These are phyloP conservation scores for Isurus oxyrinchus DNA, from an alignment of 2,113 vertebrate genomes.

Conservation along the genomic window DNA sequence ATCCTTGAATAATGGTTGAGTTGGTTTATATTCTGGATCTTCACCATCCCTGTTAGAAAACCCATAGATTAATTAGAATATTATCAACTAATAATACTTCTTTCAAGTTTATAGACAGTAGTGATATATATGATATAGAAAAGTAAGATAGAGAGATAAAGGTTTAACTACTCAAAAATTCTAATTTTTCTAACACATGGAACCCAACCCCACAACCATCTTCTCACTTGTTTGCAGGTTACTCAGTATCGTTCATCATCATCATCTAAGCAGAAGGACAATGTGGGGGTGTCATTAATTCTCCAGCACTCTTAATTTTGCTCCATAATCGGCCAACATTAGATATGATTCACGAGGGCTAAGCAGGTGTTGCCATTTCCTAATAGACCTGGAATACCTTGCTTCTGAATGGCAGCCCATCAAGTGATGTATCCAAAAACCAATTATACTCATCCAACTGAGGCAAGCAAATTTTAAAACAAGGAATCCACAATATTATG, in stretches of 20 bases:
- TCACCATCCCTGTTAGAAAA: slow-evolving; percentile 77
- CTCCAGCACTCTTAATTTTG: neutral
- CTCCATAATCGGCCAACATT: neutral
- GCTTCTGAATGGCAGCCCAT: neutral
- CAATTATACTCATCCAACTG: neutral
- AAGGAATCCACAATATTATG: neutral
- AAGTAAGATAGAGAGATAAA: neutral
- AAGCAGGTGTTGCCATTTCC: neutral
- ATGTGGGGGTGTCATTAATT: neutral
- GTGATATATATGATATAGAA: neutral
- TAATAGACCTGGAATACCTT: neutral
- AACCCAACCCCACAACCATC: neutral
- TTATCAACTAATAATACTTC: neutral
- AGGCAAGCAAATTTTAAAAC: neutral
- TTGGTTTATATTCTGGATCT: slow-evolving; percentile 96
- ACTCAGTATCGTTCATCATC: neutral
- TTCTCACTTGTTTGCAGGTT: neutral
- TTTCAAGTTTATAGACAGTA: neutral
- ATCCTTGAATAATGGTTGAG: slow-evolving; percentile 90
- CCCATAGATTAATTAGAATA: neutral
- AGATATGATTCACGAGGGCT: neutral
- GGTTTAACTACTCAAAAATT: neutral
- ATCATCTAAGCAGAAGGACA: neutral
- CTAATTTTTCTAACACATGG: neutral
- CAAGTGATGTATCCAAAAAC: neutral